Evolutionary conservation across 2,888 invertebrate species (phyloP).

Genomic region (Ptilodon capucinus): DNA sequence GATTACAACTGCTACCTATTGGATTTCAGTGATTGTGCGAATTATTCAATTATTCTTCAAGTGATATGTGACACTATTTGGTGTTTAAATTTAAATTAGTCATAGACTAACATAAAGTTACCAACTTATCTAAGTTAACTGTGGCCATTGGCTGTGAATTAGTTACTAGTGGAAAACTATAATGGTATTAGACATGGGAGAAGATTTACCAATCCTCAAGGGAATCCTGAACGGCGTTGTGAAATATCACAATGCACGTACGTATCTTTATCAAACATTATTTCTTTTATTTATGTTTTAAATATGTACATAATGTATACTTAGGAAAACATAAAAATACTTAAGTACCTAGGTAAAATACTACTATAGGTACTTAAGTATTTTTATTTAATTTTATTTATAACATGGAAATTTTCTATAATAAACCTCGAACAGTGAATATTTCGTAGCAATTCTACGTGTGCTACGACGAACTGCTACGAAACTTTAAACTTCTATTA

Average conservation of each 20-base stretch:
- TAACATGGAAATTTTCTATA: not conserved
- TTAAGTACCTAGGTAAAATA: not conserved
- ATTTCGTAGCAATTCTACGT: constrained; percentile 26
- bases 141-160: constrained; percentile 80
- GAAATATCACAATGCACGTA: constrained; percentile 97
- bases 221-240: constrained; percentile 95
- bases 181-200: constrained; percentile 88
- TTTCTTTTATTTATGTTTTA: constrained; percentile 7
- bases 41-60: constrained; percentile 37
- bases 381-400: no score
- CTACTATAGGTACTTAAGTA: not conserved
- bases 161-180: constrained; percentile 72
- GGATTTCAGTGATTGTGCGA: constrained; percentile 77
- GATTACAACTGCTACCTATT: constrained; percentile 55
- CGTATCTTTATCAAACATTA: constrained; percentile 72
- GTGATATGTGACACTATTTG: constrained; percentile 66
- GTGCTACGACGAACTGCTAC: not conserved
- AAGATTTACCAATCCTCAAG: constrained; percentile 95
- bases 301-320: not conserved
- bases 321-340: no score
- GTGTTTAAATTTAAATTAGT: constrained; percentile 54
- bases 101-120: constrained; percentile 65
- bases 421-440: not conserved
- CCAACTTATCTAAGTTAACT: constrained; percentile 63
- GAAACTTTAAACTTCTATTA: constrained; percentile 7